These are phyloP conservation scores for Xyrauchen texanus DNA, from an alignment of 2,113 vertebrate species.

Conservation along the genomic window DNA sequence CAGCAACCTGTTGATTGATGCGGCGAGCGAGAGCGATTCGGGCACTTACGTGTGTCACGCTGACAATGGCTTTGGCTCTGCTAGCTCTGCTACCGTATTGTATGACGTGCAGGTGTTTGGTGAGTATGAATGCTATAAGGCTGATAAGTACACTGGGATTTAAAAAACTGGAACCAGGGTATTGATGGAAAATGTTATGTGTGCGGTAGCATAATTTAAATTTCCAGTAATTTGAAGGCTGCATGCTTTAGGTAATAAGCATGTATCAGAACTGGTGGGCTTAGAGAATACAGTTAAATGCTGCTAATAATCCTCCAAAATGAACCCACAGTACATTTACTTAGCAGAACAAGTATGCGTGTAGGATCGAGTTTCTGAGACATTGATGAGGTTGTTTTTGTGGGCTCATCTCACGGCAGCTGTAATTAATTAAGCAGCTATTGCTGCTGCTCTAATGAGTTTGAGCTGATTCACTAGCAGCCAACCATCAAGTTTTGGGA, in stretches of 20 bases:
- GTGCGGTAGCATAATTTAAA: not conserved
- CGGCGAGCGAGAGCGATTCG: conserved; percentile 85
- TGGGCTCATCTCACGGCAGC: conserved; percentile 62
- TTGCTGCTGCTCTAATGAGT: conserved; percentile 72
- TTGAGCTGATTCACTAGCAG: conserved; percentile 73
- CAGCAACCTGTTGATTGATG: conserved; percentile 93
- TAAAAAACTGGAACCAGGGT: too few species aligned
- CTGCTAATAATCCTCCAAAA: conserved; percentile 15
- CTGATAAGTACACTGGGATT: not conserved
- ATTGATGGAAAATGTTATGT: not conserved
- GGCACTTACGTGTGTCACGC: conserved; percentile 90
- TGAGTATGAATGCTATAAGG: conserved; percentile 68
- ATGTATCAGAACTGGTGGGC: not conserved
- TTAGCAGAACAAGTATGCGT: conserved; percentile 18
- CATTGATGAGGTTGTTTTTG: conserved; percentile 74
- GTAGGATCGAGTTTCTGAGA: conserved; percentile 62
- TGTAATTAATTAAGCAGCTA: conserved; percentile 72
- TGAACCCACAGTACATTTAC: conserved; percentile 24
- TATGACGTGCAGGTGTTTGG: conserved; percentile 95
- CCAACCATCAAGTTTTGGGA: conserved; percentile 77
- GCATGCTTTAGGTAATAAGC: not conserved
- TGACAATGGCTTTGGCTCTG: conserved; percentile 83
- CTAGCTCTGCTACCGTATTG: conserved; percentile 77
- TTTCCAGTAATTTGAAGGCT: conserved; percentile 17
- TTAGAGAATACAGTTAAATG: not conserved